Evolutionary conservation across 2,113 vertebrate genomes (phyloP), one percentile per base, ranked within the genome.

Genomic region (Gallinago undulata): DNA sequence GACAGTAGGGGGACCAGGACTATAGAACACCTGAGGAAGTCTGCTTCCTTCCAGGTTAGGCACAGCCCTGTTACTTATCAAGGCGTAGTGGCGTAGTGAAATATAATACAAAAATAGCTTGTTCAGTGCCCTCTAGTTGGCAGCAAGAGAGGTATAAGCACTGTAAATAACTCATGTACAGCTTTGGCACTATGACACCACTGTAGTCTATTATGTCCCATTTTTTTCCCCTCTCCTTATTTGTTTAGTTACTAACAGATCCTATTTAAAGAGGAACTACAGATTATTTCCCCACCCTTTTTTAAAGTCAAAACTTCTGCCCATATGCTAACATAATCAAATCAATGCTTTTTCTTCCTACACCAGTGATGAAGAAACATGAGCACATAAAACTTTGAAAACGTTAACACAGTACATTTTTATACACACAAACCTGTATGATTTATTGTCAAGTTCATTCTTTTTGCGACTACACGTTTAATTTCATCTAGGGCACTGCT

Each of bases 401-500:
- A 21, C 10, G 11, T 82, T 56, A 78, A 35, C 60, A 50, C 14
- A 25, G 33, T 33, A 33, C 60, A 17, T 37, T 81, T 47, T 66
- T 27, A 35, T 17, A 45, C 33, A 69, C 43, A 96, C 98, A 95
- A 91, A 98, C 98, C 98, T 97, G 93, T 93, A n/a, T 41, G 30
- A 80, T 78, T 91, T 39, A 23, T 18, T 78, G 72, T 53, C 23
- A 19, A 23, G 63, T 74, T 77, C 30, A 55, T 82, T 84, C 62
- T 68, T 79, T 72, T 68, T 77, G 51, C 92, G 28, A 96, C 60
- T 13, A 89, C 22, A 67, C 43, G 53, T 55, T 89, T 98, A 45
- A 99, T 94, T 89, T 97, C 91, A 33, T 94, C 82, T 27, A 99
- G 78, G 73, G 96, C 88, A 55, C 37, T 73, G 51, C 68, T 95